Evolutionary conservation across 2,113 vertebrate genomes (phyloP), one percentile per base, ranked within the genome.

Genomic region (Cebus imitator): DNA sequence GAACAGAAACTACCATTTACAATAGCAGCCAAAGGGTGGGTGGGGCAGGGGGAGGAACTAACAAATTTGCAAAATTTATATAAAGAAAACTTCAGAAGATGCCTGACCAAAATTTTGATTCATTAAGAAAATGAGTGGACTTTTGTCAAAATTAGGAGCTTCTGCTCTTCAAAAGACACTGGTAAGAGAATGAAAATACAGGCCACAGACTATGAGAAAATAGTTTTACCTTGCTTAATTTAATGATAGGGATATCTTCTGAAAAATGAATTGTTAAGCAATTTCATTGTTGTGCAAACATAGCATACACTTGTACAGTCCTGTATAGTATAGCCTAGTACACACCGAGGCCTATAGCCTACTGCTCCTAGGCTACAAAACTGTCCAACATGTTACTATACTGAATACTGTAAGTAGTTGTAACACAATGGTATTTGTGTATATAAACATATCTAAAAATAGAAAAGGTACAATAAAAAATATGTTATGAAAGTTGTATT

Each of bases 81-180:
- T 43, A 72, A 64, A 86, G 68, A 58, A 76, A 96, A 58, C 58
- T 48, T 95, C 68, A 50, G 52, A 55, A 90, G 76, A 78, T 14
- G 72, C 45, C 61, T 78, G 48, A 25, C 43, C 30, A 35, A 85
- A 83, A 94, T 37, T 35, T 23, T 73, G 76, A 37, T 61, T 55
- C 10, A 50, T 70, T 57, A 52, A 18, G 6, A 48, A 92, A 89
- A 57, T 80, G 37, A 93, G 17, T 70, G 6, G 45, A 80, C 21
- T 94, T 94, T 94, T 72, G 13, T 61, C 50, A 84, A 70, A 78
- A 88, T 92, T 96, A 52, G 58, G n/a, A 78, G 78, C 30, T 82
- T 96, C 66, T 93, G 17, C 20, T 61, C n/a, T 89, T 80, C 52
- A 92, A 79, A 96, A 85, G 50, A 27, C 8, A 64, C 10, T 85